Evolutionary conservation across 2,797 vertebrate species (phyloP).

Genomic region (Sardinella longiceps): DNA sequence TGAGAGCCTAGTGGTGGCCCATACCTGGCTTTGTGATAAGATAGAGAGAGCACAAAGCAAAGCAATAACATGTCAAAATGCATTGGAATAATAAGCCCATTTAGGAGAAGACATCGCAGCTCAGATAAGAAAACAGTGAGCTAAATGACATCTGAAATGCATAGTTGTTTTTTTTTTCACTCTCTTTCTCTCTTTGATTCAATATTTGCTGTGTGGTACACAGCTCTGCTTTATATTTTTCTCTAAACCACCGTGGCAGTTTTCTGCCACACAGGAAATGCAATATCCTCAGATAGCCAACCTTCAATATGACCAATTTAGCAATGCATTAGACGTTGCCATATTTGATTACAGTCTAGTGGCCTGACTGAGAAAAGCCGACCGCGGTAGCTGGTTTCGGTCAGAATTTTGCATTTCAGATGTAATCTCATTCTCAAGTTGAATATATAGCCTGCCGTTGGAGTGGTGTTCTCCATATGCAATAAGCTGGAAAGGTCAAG

Average conservation of each 20-base stretch:
- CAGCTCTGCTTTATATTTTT: neutral
- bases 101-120: conserved; percentile 25
- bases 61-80: conserved; percentile 49
- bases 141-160: conserved; percentile 4
- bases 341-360: conserved; percentile 17
- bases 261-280: conserved; percentile 18
- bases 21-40: conserved; percentile 58
- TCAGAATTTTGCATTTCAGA: conserved; percentile 22
- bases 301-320: conserved; percentile 10
- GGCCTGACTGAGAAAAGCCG: neutral
- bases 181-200: neutral
- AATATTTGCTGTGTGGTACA: neutral
- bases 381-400: conserved; percentile 2
- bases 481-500: conserved; percentile 31
- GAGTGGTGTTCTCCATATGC: neutral
- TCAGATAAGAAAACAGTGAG: conserved; percentile 11
- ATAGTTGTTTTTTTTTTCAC: neutral
- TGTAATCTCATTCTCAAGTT: neutral
- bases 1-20: conserved; percentile 53
- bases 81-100: conserved; percentile 44
- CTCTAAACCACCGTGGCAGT: conserved; percentile 4
- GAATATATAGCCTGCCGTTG: neutral
- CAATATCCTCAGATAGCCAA: conserved; percentile 23
- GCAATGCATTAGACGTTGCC: conserved; percentile 6
- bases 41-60: conserved; percentile 55